phyloP scores from a whole-genome alignment of 2,797 vertebrate genomes.

The Botia almorhae region DNA sequence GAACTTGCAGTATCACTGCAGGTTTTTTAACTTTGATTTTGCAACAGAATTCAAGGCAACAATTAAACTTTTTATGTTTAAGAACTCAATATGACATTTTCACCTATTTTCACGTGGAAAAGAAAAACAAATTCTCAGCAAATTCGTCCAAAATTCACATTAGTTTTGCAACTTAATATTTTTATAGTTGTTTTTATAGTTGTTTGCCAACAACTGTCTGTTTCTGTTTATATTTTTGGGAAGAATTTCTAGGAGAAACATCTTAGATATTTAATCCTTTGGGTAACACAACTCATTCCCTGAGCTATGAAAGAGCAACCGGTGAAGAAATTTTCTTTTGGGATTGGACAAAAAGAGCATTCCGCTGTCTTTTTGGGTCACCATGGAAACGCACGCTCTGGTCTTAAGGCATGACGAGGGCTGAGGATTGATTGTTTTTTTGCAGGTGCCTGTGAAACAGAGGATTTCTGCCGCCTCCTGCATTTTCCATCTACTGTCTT shows the following conservation, averaged over 20 bases:
- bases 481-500: conserved; percentile 25
- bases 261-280: not conserved
- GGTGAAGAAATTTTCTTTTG: not conserved
- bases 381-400: conserved; percentile 44
- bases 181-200: no score
- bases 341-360: not conserved
- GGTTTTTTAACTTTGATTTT: no score
- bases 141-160: not conserved
- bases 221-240: not conserved
- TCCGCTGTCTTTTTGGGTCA: conserved; percentile 33
- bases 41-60: no score
- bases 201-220: not conserved
- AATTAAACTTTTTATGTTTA: not conserved
- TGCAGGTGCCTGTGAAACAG: conserved; percentile 34
- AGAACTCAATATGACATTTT: not conserved
- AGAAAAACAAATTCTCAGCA: no score
- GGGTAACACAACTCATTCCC: not conserved
- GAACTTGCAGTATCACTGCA: no score
- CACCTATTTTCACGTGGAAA: no score
- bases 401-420: conserved; percentile 14
- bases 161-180: not conserved
- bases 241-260: not conserved
- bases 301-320: not conserved
- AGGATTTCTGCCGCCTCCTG: conserved; percentile 36
- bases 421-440: conserved; percentile 30